Evolutionary conservation across 1,140 invertebrate species (phyloP).

Genomic region (Drosophila bocqueti): DNA sequence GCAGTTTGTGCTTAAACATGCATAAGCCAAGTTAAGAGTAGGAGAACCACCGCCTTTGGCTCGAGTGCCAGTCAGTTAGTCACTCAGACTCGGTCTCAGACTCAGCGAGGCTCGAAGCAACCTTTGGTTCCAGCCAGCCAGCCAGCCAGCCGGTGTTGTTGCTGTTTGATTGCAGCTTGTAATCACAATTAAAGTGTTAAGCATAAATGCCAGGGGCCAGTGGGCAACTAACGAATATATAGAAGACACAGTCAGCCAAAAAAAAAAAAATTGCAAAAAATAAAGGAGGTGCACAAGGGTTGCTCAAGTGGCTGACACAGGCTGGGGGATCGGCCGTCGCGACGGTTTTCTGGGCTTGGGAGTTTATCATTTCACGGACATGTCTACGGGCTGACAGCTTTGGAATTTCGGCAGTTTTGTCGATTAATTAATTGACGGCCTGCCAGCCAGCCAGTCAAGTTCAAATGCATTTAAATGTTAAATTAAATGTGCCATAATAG

Average conservation of each 20-base stretch:
- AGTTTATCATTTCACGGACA: constrained; percentile 71
- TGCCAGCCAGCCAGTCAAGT: constrained; percentile 32
- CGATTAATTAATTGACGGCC: constrained; percentile 61
- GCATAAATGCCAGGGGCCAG: constrained; percentile 73
- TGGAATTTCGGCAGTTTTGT: constrained; percentile 64
- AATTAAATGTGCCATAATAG: constrained; percentile 23
- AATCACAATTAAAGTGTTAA: constrained; percentile 84
- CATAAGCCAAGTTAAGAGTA: constrained; percentile 55
- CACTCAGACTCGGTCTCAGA: constrained; percentile 40
- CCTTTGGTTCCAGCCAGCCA: constrained; percentile 30
- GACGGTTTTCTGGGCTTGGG: constrained; percentile 43
- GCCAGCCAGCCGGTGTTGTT: constrained; percentile 14
- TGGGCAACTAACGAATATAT: constrained; percentile 63
- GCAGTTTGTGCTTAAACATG: constrained; percentile 63
- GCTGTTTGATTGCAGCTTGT: constrained; percentile 77
- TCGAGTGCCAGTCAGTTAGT: constrained; percentile 73
- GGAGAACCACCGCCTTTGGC: constrained; percentile 52
- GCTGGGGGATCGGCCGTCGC: constrained; percentile 51
- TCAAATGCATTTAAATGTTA: constrained; percentile 39
- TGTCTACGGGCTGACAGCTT: constrained; percentile 68
- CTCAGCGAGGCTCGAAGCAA: constrained; percentile 21
- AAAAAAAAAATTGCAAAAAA: constrained; percentile 22
- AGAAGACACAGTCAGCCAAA: constrained; percentile 41
- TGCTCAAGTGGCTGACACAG: constrained; percentile 45
- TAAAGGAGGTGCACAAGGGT: constrained; percentile 57